A percentile compares a stretch with the other conserved stretches of the same genome.
These are phyloP conservation scores for Drosophila nikananu DNA, from an alignment of 1,140 invertebrate genomes.

Conservation along the genomic window DNA sequence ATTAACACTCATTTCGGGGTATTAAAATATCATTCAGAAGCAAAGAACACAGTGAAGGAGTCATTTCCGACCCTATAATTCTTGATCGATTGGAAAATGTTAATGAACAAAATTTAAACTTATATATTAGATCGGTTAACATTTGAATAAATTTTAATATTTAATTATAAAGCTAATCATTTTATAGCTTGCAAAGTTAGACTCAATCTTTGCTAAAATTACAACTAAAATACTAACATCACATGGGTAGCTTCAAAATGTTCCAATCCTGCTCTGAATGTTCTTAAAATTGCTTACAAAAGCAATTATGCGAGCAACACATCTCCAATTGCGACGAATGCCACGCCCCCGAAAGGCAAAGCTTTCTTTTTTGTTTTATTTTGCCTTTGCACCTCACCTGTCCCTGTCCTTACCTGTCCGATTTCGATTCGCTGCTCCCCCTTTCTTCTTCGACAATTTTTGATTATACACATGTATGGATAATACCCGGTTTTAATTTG, in stretches of 20 bases:
- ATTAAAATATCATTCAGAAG: too few relatives aligned
- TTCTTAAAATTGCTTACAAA: constrained; percentile 9
- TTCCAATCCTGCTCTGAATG: background rate
- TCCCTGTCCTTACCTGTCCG: constrained; percentile 20
- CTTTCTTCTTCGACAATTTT: constrained; percentile 30
- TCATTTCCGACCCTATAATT: too few relatives aligned
- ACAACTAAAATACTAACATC: background rate
- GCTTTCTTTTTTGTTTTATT: constrained; percentile 32
- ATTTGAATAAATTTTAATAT: too few relatives aligned
- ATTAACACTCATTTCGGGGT: too few relatives aligned
- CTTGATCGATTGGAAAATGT: too few relatives aligned
- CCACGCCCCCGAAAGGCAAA: constrained; percentile 20
- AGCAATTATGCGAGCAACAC: constrained; percentile 24
- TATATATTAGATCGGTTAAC: background rate
- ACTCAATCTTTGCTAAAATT: background rate
- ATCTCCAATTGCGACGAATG: constrained; percentile 23
- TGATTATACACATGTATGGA: constrained; percentile 32
- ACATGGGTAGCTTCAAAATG: too few relatives aligned
- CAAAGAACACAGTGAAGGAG: too few relatives aligned
- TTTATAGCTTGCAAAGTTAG: too few relatives aligned
- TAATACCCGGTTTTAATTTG: constrained; percentile 59
- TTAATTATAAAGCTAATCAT: too few relatives aligned
- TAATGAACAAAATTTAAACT: too few relatives aligned
- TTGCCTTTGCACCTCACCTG: background rate
- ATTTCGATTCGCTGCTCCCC: constrained; percentile 11